Evolutionary conservation across 2,797 vertebrate genomes (phyloP).

Genomic region (Rhabdomys pumilio): DNA sequence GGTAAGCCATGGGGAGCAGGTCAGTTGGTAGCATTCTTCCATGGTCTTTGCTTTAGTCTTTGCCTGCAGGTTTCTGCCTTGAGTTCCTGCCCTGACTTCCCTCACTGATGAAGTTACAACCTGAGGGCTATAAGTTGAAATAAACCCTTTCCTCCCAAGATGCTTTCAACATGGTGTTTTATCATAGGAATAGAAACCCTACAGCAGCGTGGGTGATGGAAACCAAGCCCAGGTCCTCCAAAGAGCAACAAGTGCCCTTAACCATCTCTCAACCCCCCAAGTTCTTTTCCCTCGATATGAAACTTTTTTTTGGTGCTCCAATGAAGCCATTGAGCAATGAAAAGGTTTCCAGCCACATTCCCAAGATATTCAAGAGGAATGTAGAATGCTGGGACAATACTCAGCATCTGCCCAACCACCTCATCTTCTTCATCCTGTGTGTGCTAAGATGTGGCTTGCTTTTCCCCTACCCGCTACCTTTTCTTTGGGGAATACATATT

Average conservation of each 20-base stretch:
- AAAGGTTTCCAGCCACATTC: not conserved
- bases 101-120: not conserved
- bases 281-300: conserved; percentile 41
- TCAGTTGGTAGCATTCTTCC: not conserved
- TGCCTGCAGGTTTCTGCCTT: not conserved
- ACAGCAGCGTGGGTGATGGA: not conserved
- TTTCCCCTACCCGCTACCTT: not conserved
- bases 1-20: not conserved
- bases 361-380: not conserved
- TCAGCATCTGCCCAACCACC: not conserved
- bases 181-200: not conserved
- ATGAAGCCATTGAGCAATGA: conserved; percentile 9
- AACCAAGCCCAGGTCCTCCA: not conserved
- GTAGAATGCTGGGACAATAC: not conserved
- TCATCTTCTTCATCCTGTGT: not conserved
- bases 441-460: not conserved
- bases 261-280: not conserved
- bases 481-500: not conserved
- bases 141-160: not conserved
- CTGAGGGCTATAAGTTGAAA: not conserved
- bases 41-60: not conserved
- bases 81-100: not conserved
- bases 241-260: not conserved
- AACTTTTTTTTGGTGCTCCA: conserved; percentile 39
- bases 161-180: not conserved